These are phyloP conservation scores for Amphilophus citrinellus DNA, from an alignment of 2,113 vertebrate species.

Conservation along the genomic window DNA sequence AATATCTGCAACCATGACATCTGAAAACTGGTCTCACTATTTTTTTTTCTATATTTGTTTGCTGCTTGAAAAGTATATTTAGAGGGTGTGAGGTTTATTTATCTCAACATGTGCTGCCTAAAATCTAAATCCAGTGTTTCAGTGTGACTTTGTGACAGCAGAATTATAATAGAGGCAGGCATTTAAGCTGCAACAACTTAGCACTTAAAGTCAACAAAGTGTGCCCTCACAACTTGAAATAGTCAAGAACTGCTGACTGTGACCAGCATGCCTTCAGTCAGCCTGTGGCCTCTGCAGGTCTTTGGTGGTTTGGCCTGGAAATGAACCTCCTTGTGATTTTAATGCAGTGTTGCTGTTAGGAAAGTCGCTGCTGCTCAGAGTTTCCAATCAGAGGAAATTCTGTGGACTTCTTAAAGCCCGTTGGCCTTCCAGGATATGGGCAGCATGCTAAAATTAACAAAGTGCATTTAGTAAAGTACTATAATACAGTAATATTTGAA, in stretches of 20 bases:
- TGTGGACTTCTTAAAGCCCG: neutral
- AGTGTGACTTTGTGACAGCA: neutral
- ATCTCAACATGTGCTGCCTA: neutral
- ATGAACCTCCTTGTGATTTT: conserved; percentile 2
- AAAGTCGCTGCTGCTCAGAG: neutral
- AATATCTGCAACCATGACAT: neutral
- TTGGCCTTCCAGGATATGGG: neutral
- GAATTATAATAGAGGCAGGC: neutral
- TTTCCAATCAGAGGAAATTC: neutral
- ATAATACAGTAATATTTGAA: neutral
- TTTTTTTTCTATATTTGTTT: neutral
- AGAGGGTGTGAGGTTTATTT: neutral
- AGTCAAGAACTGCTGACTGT: rapidly evolving
- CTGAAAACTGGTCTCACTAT: neutral
- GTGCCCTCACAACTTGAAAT: neutral
- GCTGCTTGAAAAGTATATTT: neutral
- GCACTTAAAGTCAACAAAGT: neutral
- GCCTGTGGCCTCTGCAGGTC: neutral
- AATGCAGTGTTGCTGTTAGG: neutral
- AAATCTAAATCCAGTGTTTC: rapidly evolving
- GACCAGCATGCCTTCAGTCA: neutral
- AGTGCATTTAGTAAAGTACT: neutral
- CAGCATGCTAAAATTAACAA: neutral
- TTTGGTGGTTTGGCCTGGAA: neutral
- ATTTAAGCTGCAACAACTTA: neutral